Evolutionary conservation across 1,140 invertebrate genomes (phyloP).

Genomic region (Zaprionus lachaisei): DNA sequence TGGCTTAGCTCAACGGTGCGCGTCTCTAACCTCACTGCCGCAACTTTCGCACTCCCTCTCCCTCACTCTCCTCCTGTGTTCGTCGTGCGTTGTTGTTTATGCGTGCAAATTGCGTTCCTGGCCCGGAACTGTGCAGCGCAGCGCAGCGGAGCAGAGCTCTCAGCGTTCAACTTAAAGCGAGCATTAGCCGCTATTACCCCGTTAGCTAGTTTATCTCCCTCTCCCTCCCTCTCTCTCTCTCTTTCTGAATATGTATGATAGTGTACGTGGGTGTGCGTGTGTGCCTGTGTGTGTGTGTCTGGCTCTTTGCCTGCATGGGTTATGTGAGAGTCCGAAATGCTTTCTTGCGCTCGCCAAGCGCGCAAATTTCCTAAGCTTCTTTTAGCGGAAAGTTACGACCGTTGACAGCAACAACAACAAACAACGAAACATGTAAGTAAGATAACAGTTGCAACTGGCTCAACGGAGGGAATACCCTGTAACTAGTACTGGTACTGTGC

Average conservation of each 20-base stretch:
- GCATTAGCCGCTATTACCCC: constrained; percentile 77
- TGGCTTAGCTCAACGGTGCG: constrained; percentile 66
- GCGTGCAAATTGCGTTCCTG: constrained; percentile 67
- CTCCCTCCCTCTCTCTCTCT: not conserved
- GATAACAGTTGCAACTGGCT: constrained; percentile 3
- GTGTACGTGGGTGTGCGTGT: not conserved
- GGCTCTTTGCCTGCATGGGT: constrained; percentile 14
- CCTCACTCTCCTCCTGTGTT: not conserved
- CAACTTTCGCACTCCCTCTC: not conserved
- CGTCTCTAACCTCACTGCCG: constrained; percentile 12
- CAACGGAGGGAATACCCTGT: not conserved
- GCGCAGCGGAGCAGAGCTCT: constrained; percentile 26
- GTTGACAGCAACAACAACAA: constrained; percentile 14
- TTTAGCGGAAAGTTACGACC: constrained; percentile 62
- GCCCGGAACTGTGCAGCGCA: constrained; percentile 37
- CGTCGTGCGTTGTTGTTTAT: constrained; percentile 44
- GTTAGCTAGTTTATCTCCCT: constrained; percentile 48
- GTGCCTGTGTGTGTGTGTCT: not conserved
- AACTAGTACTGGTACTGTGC: not conserved
- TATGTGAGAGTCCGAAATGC: constrained; percentile 24
- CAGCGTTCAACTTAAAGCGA: constrained; percentile 64
- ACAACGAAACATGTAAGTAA: constrained; percentile 20
- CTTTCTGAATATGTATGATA: no score
- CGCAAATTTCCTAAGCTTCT: constrained; percentile 59
- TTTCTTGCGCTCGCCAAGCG: constrained; percentile 34